Conservation (phyloP, 92 coral and sea anemone genomes). For the Diadumene lineata region DNA sequence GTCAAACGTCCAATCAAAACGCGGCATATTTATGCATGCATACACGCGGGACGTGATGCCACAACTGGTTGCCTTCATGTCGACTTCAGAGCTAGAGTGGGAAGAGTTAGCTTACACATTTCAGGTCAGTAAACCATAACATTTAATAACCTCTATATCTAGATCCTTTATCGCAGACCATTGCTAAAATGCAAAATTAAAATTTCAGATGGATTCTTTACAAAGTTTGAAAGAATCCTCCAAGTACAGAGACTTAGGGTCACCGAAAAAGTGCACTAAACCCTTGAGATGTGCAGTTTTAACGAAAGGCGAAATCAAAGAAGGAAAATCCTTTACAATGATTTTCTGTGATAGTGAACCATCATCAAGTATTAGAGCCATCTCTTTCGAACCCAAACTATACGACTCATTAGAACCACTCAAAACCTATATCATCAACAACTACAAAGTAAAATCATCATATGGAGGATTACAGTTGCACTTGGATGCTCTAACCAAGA, state of each 20-base stretch:
- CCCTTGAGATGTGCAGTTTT: not conserved
- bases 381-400: not conserved
- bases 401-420: not conserved
- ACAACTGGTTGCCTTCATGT: too few relatives aligned
- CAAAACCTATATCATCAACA: not conserved
- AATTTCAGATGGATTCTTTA: not conserved
- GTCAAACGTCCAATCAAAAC: too few relatives aligned
- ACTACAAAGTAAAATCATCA: not conserved
- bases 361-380: not conserved
- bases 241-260: not conserved
- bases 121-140: not conserved
- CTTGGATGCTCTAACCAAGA: not conserved
- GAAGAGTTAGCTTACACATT: not conserved
- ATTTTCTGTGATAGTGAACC: not conserved
- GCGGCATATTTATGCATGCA: too few relatives aligned
- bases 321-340: not conserved
- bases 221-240: not conserved
- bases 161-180: too few relatives aligned
- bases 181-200: not conserved
- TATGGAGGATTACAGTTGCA: not conserved
- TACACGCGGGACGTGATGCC: too few relatives aligned
- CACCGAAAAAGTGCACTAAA: not conserved
- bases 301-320: not conserved
- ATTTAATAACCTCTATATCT: not conserved
- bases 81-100: too few relatives aligned